These are phyloP conservation scores for Ylistrum balloti DNA, from an alignment of 1,140 invertebrate genomes.

Conservation along the genomic window DNA sequence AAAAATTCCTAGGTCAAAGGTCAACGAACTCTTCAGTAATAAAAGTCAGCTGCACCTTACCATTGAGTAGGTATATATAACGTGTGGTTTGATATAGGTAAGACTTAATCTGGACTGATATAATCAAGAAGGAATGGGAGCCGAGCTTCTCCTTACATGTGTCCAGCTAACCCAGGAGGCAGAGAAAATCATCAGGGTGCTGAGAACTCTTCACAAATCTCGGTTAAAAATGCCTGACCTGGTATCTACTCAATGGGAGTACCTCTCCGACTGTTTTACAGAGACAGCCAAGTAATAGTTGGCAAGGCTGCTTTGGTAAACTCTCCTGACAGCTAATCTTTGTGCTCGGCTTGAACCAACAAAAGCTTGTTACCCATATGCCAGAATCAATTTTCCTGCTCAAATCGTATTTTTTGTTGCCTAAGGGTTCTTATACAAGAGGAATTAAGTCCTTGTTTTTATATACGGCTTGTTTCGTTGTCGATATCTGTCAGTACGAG, in stretches of 20 bases:
- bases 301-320: not conserved
- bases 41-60: not conserved
- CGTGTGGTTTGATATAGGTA: not conserved
- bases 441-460: not conserved
- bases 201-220: not conserved
- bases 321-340: slow-evolving; percentile 32
- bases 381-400: not conserved
- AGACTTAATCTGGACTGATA: not conserved
- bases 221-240: not conserved
- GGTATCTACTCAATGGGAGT: not conserved
- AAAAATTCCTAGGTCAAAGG: too few relatives aligned
- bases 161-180: not conserved
- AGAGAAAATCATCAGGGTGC: not conserved
- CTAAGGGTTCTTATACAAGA: not conserved
- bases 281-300: not conserved
- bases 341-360: slow-evolving; percentile 14
- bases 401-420: slow-evolving; percentile 14
- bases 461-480: not conserved
- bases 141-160: too few relatives aligned
- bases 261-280: not conserved
- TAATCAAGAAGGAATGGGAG: too few relatives aligned
- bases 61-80: not conserved
- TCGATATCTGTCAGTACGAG: not conserved
- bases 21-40: too few relatives aligned
- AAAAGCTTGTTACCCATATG: slow-evolving; percentile 25